A percentile compares a stretch with the other conserved stretches of the same genome.
Conservation (phyloP, 1,140 invertebrate genomes). For the Protaetia brevitarsis region DNA sequence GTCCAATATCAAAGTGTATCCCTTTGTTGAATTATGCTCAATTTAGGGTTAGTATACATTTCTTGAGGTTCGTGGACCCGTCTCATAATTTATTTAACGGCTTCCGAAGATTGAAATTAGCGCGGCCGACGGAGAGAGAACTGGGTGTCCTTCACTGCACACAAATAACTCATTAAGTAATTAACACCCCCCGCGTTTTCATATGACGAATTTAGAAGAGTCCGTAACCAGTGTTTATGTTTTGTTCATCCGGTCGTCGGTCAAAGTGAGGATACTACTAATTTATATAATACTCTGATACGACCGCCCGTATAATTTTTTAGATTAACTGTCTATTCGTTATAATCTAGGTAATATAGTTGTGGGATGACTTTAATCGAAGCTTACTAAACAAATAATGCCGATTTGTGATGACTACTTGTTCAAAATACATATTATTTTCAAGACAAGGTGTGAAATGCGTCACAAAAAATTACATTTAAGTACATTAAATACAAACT, state of each 20-base stretch:
- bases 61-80: background rate
- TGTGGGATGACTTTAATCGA: background rate
- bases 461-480: too few relatives aligned
- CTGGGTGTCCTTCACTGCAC: background rate
- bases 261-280: conserved; percentile 2
- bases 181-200: background rate
- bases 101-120: background rate
- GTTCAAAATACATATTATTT: too few relatives aligned
- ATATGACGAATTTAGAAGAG: background rate
- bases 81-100: background rate
- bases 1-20: background rate
- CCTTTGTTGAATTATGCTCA: background rate
- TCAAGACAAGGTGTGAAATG: too few relatives aligned
- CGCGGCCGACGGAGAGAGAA: background rate
- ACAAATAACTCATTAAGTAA: conserved; percentile 14
- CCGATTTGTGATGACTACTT: too few relatives aligned
- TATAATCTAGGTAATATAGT: background rate
- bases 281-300: background rate
- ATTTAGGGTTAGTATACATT: background rate
- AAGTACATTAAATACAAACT: too few relatives aligned
- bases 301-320: background rate
- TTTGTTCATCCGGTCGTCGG: background rate
- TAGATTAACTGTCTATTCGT: conserved; percentile 3
- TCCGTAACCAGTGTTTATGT: conserved; percentile 3
- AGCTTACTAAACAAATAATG: too few relatives aligned